Evolutionary conservation across 2,888 invertebrate genomes (phyloP).

Genomic region (Rhingia campestris): DNA sequence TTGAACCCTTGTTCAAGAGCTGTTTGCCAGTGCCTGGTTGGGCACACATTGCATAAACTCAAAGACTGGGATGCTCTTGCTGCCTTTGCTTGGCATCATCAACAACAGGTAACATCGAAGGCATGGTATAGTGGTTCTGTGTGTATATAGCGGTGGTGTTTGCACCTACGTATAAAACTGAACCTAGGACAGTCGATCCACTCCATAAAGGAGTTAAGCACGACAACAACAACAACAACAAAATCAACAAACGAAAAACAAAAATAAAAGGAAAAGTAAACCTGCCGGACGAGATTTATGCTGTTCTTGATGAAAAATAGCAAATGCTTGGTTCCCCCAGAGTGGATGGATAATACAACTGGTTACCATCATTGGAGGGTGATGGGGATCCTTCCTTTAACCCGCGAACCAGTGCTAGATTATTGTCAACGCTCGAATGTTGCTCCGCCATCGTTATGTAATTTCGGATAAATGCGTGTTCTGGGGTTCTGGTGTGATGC

Average conservation of each 20-base stretch:
- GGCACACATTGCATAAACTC: slow-evolving; percentile 53
- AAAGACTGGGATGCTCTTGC: not conserved
- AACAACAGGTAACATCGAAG: slow-evolving; percentile 48
- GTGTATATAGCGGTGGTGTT: slow-evolving; percentile 66
- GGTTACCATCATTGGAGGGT: slow-evolving; percentile 19
- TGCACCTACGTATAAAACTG: slow-evolving; percentile 54
- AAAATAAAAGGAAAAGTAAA: slow-evolving; percentile 32
- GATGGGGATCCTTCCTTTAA: slow-evolving; percentile 48
- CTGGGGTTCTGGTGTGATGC: not conserved
- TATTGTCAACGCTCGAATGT: slow-evolving; percentile 67
- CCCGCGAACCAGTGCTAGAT: slow-evolving; percentile 39
- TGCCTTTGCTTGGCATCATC: slow-evolving; percentile 23
- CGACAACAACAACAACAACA: slow-evolving; percentile 26
- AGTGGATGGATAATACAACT: slow-evolving; percentile 35
- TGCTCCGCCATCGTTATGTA: slow-evolving; percentile 60
- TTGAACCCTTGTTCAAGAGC: slow-evolving; percentile 53
- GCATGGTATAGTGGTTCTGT: slow-evolving; percentile 66
- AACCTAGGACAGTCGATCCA: slow-evolving; percentile 46
- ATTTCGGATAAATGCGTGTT: slow-evolving; percentile 59
- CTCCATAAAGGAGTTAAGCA: slow-evolving; percentile 33
- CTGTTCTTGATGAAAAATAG: slow-evolving; percentile 61
- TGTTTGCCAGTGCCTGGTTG: slow-evolving; percentile 14
- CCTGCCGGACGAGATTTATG: slow-evolving; percentile 72
- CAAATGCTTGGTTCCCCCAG: slow-evolving; percentile 24
- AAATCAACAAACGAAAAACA: slow-evolving; percentile 21